Evolutionary conservation across 2,113 vertebrate species (phyloP).

Genomic region (Apteryx mantelli): DNA sequence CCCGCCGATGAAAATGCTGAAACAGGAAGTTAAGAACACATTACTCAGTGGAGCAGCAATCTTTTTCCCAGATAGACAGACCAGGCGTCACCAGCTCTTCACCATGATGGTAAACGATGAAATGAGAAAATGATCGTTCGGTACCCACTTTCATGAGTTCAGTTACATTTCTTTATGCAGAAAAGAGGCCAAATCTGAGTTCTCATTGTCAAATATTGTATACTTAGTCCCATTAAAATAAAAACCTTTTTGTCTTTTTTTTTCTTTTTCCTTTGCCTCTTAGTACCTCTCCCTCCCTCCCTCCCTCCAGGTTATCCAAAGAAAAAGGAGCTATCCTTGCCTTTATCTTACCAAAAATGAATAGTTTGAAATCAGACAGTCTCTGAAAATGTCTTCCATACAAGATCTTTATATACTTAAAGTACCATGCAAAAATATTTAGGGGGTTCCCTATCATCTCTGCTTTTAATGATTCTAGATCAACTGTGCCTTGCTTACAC

Average conservation of each 20-base stretch:
- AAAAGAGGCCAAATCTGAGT: background rate
- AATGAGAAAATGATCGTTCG: background rate
- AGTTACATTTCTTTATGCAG: background rate
- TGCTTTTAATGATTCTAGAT: background rate
- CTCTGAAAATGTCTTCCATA: background rate
- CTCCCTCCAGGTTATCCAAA: background rate
- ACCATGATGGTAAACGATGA: slow-evolving; percentile 88
- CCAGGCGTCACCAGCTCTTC: slow-evolving; percentile 90
- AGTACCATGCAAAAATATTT: no score
- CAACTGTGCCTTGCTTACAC: background rate
- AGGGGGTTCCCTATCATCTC: background rate
- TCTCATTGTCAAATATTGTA: background rate
- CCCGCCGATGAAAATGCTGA: slow-evolving; percentile 79
- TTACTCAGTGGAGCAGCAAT: slow-evolving; percentile 93
- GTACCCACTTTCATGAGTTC: background rate
- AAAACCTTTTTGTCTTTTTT: background rate
- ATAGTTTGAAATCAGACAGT: background rate
- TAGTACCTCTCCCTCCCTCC: background rate
- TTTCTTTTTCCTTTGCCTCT: background rate
- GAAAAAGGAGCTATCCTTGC: background rate
- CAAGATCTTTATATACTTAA: no score
- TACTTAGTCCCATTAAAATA: background rate
- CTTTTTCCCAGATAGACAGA: slow-evolving; percentile 92
- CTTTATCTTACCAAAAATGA: slow-evolving; percentile 29
- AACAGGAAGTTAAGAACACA: slow-evolving; percentile 89